Percentiles rank a stretch among this genome's conserved stretches.
These are phyloP conservation scores for Sylvicapra grimmia DNA, from an alignment of 2,113 vertebrate species.

Conservation along the genomic window DNA sequence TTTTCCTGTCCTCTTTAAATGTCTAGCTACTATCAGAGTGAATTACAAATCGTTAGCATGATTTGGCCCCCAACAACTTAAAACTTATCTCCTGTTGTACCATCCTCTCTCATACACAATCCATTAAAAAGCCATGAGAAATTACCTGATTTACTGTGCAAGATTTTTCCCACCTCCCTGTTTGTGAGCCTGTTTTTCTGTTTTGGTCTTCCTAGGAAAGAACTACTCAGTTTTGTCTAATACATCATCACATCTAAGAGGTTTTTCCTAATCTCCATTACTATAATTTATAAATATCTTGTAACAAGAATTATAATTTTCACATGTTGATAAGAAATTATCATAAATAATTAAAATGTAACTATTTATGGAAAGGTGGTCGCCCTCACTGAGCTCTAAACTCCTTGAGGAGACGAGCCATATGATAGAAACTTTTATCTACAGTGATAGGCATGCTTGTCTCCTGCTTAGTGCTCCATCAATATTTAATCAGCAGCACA, in stretches of 20 bases:
- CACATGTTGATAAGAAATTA: neutral
- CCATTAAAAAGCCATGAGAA: neutral
- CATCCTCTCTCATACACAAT: accelerated
- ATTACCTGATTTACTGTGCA: neutral
- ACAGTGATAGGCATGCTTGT: neutral
- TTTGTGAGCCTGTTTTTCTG: neutral
- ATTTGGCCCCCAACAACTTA: neutral
- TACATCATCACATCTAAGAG: neutral
- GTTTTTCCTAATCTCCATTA: neutral
- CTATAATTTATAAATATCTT: neutral
- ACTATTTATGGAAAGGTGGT: neutral
- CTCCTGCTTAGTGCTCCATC: neutral
- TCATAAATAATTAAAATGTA: neutral
- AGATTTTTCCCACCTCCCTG: neutral
- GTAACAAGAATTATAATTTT: neutral
- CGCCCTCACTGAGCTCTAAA: neutral
- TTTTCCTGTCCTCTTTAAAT: neutral
- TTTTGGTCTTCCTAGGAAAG: neutral
- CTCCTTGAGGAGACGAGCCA: neutral
- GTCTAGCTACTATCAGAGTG: neutral
- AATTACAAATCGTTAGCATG: neutral
- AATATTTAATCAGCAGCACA: accelerated
- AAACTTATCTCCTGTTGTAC: neutral
- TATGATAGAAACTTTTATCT: neutral
- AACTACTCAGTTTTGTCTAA: neutral